These are phyloP conservation scores for Henicopernis longicauda DNA, from an alignment of 2,113 vertebrate genomes.

Conservation along the genomic window DNA sequence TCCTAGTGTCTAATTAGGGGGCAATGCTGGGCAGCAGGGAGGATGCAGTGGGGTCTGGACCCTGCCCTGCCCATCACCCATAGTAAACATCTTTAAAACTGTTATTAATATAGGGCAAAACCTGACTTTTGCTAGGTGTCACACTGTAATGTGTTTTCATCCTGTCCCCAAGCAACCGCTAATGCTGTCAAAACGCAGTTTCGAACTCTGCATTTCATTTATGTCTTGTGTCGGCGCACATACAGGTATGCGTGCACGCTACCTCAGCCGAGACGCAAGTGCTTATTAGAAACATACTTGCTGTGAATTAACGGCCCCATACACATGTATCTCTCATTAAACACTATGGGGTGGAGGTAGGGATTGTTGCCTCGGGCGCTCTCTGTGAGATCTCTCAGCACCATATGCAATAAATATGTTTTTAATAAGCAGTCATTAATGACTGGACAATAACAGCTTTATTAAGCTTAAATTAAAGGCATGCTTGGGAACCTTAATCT, in stretches of 20 bases:
- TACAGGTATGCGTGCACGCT: background rate
- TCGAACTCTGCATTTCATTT: background rate
- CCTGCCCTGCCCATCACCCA: background rate
- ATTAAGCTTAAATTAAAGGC: constrained; percentile 62
- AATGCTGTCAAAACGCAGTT: background rate
- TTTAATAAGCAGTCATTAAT: constrained; percentile 64
- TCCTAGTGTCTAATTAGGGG: too few relatives aligned
- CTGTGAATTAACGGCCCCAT: background rate
- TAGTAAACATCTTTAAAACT: background rate
- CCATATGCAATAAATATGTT: background rate
- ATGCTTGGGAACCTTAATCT: constrained; percentile 26
- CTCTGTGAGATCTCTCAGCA: constrained; percentile 7
- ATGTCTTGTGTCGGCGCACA: background rate
- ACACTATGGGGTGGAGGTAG: background rate
- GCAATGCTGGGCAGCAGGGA: background rate
- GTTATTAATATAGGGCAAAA: background rate
- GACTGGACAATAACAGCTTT: constrained; percentile 58
- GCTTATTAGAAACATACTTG: background rate
- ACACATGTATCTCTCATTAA: background rate
- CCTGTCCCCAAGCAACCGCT: background rate
- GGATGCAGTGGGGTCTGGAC: background rate
- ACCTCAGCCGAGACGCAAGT: background rate
- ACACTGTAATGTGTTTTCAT: rapidly evolving
- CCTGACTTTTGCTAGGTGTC: background rate
- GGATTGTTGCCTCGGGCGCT: background rate